phyloP scores from a whole-genome alignment of 2,797 vertebrate species.

The Gorsachius magnificus region DNA sequence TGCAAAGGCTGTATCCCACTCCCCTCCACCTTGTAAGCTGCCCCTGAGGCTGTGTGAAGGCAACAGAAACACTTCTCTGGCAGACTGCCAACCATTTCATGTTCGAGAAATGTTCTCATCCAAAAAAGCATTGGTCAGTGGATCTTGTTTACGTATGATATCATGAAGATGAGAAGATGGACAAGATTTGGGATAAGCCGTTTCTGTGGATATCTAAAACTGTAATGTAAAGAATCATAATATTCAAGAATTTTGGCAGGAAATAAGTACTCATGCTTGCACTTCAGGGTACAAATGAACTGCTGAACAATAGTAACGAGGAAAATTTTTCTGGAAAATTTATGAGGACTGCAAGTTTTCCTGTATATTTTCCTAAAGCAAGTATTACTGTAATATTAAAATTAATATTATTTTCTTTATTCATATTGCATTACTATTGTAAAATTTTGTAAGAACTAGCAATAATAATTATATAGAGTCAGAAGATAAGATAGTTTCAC shows the following conservation, averaged over 20 bases:
- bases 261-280: neutral
- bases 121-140: neutral
- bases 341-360: neutral
- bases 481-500: neutral
- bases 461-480: neutral
- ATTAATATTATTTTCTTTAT: neutral
- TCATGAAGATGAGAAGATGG: neutral
- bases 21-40: neutral
- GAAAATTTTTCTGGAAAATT: neutral
- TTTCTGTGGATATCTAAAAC: neutral
- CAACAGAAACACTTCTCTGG: neutral
- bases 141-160: neutral
- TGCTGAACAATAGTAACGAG: neutral
- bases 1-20: neutral
- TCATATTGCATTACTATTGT: neutral
- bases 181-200: neutral
- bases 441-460: neutral
- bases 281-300: neutral
- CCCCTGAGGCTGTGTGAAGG: neutral
- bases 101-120: neutral
- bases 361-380: neutral
- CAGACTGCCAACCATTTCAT: neutral
- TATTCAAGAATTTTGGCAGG: neutral
- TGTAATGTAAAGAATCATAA: neutral
- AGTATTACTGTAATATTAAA: neutral